phyloP scores from a whole-genome alignment of 2,888 invertebrate species.

The Leptinotarsa tumamoca region DNA sequence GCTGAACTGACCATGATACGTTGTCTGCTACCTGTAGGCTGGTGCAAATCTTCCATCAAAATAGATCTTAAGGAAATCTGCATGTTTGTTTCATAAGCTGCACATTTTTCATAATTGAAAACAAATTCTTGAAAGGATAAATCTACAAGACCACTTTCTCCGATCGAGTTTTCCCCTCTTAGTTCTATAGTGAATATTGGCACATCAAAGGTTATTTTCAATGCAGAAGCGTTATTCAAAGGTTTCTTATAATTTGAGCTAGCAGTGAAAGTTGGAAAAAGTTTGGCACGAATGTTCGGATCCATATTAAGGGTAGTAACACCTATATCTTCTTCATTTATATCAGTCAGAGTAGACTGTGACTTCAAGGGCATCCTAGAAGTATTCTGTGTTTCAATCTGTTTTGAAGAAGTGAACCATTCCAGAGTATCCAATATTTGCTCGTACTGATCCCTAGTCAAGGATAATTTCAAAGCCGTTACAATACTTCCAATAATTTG shows the following conservation, averaged over 20 bases:
- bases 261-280: slow-evolving; percentile 60
- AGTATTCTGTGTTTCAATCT: slow-evolving; percentile 60
- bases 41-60: slow-evolving; percentile 90
- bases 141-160: slow-evolving; percentile 85
- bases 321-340: slow-evolving; percentile 67
- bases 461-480: slow-evolving; percentile 85
- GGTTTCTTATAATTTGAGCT: slow-evolving; percentile 33
- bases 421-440: slow-evolving; percentile 83
- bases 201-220: slow-evolving; percentile 76
- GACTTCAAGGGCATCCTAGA: slow-evolving; percentile 49
- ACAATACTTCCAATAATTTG: slow-evolving; percentile 83
- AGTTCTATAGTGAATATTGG: slow-evolving; percentile 82
- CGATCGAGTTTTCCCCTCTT: slow-evolving; percentile 76
- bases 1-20: slow-evolving; percentile 83
- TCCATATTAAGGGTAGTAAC: slow-evolving; percentile 72
- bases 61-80: slow-evolving; percentile 87
- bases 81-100: slow-evolving; percentile 78
- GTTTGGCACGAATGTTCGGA: slow-evolving; percentile 73
- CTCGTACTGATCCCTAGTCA: slow-evolving; percentile 89
- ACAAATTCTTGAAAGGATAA: slow-evolving; percentile 87
- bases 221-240: slow-evolving; percentile 31
- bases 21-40: slow-evolving; percentile 78
- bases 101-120: slow-evolving; percentile 78
- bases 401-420: slow-evolving; percentile 62
- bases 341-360: slow-evolving; percentile 59